A percentile compares a stretch with the other conserved stretches of the same genome.
Evolutionary conservation across 1,140 invertebrate genomes (phyloP).

Genomic region (Lamellibrachia luymesi): DNA sequence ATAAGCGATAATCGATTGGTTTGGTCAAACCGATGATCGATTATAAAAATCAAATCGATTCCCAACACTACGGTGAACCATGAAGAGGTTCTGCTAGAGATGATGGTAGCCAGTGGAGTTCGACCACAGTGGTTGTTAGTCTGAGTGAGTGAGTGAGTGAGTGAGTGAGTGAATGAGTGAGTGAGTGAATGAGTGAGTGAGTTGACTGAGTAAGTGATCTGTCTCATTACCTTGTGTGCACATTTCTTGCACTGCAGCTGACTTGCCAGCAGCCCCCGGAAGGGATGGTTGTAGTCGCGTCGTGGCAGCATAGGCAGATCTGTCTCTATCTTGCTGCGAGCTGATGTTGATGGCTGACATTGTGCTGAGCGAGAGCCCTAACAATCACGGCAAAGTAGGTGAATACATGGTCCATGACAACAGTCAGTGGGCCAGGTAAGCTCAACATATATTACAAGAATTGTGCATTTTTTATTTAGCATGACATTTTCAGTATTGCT

Average conservation of each 20-base stretch:
- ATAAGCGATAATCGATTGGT: too few relatives aligned
- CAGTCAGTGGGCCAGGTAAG: too few relatives aligned
- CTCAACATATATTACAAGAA: too few relatives aligned
- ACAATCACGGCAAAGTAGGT: background rate
- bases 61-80: too few relatives aligned
- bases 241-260: constrained; percentile 80
- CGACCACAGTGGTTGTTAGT: background rate
- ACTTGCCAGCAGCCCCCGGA: constrained; percentile 79
- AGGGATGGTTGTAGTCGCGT: constrained; percentile 65
- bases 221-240: constrained; percentile 67
- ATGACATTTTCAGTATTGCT: too few relatives aligned
- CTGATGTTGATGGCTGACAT: constrained; percentile 22
- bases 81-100: too few relatives aligned
- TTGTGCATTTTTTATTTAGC: too few relatives aligned
- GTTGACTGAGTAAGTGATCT: background rate
- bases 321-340: constrained; percentile 37
- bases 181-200: background rate
- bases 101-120: too few relatives aligned
- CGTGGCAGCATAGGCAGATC: constrained; percentile 45
- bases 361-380: background rate
- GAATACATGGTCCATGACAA: background rate
- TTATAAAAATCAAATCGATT: too few relatives aligned
- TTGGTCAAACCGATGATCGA: too few relatives aligned
- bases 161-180: too few relatives aligned
- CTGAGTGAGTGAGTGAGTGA: too few relatives aligned